phyloP scores from a whole-genome alignment of 2,888 invertebrate genomes.

The Dynastes hyllus region DNA sequence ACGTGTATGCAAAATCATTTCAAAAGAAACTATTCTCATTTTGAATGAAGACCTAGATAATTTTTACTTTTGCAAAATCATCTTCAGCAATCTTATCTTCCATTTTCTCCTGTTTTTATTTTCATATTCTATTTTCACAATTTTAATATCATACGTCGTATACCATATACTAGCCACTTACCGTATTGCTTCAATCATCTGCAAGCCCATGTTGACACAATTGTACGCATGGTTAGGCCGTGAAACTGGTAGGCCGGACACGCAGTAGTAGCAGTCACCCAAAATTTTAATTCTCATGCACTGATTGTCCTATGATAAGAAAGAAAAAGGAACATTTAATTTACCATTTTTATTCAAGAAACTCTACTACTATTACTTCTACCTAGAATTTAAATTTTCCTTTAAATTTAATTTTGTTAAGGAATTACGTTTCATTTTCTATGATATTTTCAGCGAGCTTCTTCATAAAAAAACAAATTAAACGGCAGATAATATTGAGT shows the following conservation, averaged over 20 bases:
- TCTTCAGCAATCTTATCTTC: too few species aligned
- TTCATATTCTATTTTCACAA: too few species aligned
- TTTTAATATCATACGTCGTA: too few species aligned
- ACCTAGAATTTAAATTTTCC: neutral
- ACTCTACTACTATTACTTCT: neutral
- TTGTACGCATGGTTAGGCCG: slow-evolving; percentile 95
- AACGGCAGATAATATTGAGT: neutral
- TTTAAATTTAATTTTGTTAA: too few species aligned
- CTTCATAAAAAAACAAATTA: too few species aligned
- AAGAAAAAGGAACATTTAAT: slow-evolving; percentile 39
- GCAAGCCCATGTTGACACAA: slow-evolving; percentile 96
- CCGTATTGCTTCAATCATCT: slow-evolving; percentile 97
- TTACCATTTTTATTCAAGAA: too few species aligned
- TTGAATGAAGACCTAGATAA: too few species aligned
- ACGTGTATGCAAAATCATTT: too few species aligned
- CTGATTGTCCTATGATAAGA: slow-evolving; percentile 86
- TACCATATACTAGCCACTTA: slow-evolving; percentile 67
- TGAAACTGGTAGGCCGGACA: slow-evolving; percentile 93
- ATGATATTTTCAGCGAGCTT: too few species aligned
- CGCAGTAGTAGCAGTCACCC: slow-evolving; percentile 97
- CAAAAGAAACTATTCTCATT: too few species aligned
- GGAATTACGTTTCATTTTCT: neutral
- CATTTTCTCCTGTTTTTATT: too few species aligned
- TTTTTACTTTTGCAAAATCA: too few species aligned
- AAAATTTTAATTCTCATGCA: slow-evolving; percentile 97